Conservation (phyloP, 2,888 invertebrate species). For the Lissocephala sabroskyi region DNA sequence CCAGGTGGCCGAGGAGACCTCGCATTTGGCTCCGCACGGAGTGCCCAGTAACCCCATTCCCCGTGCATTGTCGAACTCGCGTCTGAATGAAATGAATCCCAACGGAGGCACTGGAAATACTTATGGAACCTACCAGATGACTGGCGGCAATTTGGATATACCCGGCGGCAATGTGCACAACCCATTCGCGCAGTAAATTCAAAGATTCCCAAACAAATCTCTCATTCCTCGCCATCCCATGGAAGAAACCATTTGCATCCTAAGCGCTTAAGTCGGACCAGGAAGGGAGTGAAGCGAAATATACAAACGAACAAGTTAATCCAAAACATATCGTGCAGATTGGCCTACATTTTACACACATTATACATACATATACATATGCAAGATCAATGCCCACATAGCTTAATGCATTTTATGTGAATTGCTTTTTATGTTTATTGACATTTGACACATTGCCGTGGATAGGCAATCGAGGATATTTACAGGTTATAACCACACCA, state of each 20-base stretch:
- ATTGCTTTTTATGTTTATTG: too few relatives aligned
- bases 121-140: conserved; percentile 81
- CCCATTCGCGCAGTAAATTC: conserved; percentile 72
- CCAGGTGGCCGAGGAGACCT: conserved; percentile 78
- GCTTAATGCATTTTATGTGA: too few relatives aligned
- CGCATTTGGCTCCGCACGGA: conserved; percentile 94
- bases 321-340: conserved; percentile 63
- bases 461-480: too few relatives aligned
- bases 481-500: too few relatives aligned
- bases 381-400: too few relatives aligned
- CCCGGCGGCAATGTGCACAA: conserved; percentile 75
- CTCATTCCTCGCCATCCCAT: not conserved
- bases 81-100: conserved; percentile 84
- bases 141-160: conserved; percentile 79
- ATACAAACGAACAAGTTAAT: conserved; percentile 35
- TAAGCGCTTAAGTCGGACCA: not conserved
- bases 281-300: too few relatives aligned
- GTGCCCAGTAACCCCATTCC: conserved; percentile 94
- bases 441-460: too few relatives aligned
- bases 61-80: conserved; percentile 85
- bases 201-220: conserved; percentile 8
- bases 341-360: conserved; percentile 58
- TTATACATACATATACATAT: conserved; percentile 18
- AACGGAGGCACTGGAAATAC: conserved; percentile 74
- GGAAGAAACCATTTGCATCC: not conserved